A percentile compares a stretch with the other conserved stretches of the same genome.
These are phyloP conservation scores for Pipistrellus nathusii DNA, from an alignment of 2,797 vertebrate species.

Conservation along the genomic window DNA sequence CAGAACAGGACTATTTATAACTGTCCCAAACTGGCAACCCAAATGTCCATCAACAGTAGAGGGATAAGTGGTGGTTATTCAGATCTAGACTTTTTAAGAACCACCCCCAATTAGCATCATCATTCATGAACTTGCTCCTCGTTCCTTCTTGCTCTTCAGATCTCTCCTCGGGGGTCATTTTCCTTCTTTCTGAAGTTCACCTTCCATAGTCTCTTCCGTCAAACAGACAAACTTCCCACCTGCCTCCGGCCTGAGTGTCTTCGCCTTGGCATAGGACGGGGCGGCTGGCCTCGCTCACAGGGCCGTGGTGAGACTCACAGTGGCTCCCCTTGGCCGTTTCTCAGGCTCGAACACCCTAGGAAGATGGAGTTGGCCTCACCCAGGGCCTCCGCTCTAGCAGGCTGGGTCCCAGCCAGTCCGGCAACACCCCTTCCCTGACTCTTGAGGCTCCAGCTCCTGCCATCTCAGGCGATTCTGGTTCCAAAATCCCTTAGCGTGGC, in stretches of 20 bases:
- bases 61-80: no score
- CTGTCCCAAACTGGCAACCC: neutral
- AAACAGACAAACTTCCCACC: neutral
- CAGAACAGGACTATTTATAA: neutral
- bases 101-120: neutral
- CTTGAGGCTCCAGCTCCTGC: neutral
- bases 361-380: neutral
- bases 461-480: neutral
- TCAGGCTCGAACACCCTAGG: neutral
- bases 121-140: neutral
- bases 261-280: neutral
- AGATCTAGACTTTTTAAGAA: neutral
- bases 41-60: neutral
- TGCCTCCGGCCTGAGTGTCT: neutral
- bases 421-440: neutral
- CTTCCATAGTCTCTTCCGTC: neutral
- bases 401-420: neutral
- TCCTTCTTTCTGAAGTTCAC: neutral
- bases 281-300: rapidly evolving
- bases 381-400: neutral
- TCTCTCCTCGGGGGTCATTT: neutral
- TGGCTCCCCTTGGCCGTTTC: rapidly evolving
- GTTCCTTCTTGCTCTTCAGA: neutral
- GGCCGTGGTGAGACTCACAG: neutral
- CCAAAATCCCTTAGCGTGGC: neutral